phyloP scores from a whole-genome alignment of 2,797 vertebrate genomes.

The Sebastes hubbsi region DNA sequence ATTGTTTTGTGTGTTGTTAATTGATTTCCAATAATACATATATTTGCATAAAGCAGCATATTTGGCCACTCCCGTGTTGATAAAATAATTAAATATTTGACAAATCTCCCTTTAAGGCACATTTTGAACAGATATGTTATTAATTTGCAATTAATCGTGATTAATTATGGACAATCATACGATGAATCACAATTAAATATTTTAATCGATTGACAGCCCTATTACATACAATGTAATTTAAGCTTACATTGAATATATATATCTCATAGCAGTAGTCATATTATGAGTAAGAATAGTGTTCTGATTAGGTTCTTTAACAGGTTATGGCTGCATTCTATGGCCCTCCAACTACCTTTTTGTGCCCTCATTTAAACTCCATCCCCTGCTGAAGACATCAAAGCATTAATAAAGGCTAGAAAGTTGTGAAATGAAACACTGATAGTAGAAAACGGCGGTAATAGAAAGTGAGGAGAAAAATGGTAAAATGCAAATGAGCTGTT shows the following conservation, averaged over 20 bases:
- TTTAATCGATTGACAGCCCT: neutral
- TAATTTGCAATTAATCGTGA: too few species aligned
- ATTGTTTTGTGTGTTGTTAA: too few species aligned
- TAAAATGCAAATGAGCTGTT: conserved; percentile 18
- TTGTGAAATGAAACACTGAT: neutral
- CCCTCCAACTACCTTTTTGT: neutral
- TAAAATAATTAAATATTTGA: too few species aligned
- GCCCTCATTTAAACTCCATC: neutral
- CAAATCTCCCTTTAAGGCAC: too few species aligned
- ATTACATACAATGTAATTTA: neutral
- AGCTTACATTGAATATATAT: neutral
- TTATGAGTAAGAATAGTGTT: neutral
- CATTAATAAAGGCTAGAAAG: neutral
- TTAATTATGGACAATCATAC: too few species aligned
- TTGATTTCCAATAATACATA: too few species aligned
- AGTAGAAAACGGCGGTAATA: neutral
- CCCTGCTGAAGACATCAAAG: neutral
- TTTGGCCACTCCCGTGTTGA: too few species aligned
- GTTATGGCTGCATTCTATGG: neutral
- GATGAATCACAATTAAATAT: too few species aligned
- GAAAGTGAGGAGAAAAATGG: neutral
- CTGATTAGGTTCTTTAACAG: neutral
- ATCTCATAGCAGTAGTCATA: neutral
- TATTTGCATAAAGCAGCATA: too few species aligned
- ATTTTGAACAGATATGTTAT: too few species aligned